Evolutionary conservation across 2,888 invertebrate genomes (phyloP).

Genomic region (Balanococcus diminutus): DNA sequence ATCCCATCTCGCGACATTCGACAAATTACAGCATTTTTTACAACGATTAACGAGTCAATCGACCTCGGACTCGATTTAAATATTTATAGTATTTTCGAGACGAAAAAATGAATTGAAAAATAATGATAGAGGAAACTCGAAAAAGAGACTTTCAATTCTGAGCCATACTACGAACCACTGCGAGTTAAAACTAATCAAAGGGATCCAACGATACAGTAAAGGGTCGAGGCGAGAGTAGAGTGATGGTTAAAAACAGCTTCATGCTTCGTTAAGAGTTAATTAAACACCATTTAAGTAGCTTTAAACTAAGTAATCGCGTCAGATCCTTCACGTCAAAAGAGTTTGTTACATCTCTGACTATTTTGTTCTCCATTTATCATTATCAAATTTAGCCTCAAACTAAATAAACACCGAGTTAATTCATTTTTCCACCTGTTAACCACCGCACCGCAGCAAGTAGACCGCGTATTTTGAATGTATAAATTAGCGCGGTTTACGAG

Average conservation of each 20-base stretch:
- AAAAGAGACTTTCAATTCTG: background rate
- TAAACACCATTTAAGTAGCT: constrained; percentile 54
- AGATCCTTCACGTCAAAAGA: constrained; percentile 49
- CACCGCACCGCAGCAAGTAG: too few relatives aligned
- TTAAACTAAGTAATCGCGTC: constrained; percentile 52
- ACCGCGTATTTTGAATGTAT: background rate
- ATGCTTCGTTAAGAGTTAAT: constrained; percentile 55
- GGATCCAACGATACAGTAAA: constrained; percentile 47
- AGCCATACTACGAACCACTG: constrained; percentile 40
- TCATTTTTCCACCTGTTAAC: constrained; percentile 24
- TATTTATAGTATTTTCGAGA: too few relatives aligned
- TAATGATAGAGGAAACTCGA: background rate
- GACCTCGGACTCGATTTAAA: too few relatives aligned
- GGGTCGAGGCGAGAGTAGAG: constrained; percentile 18
- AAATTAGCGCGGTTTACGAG: background rate
- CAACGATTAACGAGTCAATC: too few relatives aligned
- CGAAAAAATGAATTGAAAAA: too few relatives aligned
- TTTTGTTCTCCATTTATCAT: constrained; percentile 37
- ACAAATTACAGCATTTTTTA: too few relatives aligned
- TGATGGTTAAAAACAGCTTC: constrained; percentile 53
- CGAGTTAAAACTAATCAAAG: constrained; percentile 49
- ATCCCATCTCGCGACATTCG: too few relatives aligned
- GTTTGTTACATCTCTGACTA: constrained; percentile 44
- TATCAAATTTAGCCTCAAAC: constrained; percentile 40
- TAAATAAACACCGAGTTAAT: background rate